These are phyloP conservation scores for Cepaea nemoralis DNA, from an alignment of 1,140 invertebrate species.

Conservation along the genomic window DNA sequence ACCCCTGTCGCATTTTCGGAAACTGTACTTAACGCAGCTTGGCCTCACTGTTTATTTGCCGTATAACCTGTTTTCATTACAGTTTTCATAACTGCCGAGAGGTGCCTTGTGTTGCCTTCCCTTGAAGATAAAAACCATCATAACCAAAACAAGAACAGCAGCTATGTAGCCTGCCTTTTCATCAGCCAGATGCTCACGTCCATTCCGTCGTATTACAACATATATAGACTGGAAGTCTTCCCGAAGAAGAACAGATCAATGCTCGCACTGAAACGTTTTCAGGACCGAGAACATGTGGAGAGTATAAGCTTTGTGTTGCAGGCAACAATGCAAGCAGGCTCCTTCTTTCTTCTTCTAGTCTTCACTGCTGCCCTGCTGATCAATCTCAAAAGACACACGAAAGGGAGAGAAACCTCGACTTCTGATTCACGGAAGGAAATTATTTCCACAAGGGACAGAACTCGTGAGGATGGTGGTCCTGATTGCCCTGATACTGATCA, in stretches of 20 bases:
- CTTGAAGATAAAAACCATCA: constrained; percentile 3
- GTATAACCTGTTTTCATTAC: background rate
- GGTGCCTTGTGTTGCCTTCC: constrained; percentile 20
- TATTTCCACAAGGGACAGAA: background rate
- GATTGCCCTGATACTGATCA: background rate
- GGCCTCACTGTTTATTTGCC: background rate
- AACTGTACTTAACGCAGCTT: background rate
- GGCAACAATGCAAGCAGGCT: background rate
- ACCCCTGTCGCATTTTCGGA: background rate
- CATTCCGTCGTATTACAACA: background rate
- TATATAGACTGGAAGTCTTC: background rate
- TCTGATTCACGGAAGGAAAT: background rate
- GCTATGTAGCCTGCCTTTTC: background rate
- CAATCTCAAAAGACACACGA: background rate
- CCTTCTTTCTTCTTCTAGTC: background rate
- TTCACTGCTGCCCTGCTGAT: background rate
- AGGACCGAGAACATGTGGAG: background rate
- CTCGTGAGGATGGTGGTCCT: background rate
- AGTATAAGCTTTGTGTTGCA: background rate
- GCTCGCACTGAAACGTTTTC: background rate
- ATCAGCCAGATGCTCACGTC: background rate
- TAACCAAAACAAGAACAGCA: background rate
- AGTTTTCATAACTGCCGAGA: constrained; percentile 18
- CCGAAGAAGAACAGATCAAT: background rate
- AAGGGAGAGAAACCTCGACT: background rate